These are phyloP conservation scores for Eurosta solidaginis DNA, from an alignment of 1,140 invertebrate genomes.

Conservation along the genomic window DNA sequence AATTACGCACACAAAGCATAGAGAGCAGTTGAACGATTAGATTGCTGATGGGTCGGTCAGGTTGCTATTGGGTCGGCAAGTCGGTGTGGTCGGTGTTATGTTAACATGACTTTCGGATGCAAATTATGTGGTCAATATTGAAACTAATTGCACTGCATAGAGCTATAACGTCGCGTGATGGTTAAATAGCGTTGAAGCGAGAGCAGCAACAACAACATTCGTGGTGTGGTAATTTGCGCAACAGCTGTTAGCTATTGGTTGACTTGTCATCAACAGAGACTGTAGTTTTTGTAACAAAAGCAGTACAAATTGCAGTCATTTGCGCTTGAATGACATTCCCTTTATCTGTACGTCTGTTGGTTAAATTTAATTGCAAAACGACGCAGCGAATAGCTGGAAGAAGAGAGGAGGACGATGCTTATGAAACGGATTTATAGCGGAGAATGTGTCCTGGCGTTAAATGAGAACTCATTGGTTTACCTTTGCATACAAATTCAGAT, in stretches of 20 bases:
- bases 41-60: not conserved
- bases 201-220: not conserved
- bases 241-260: slow-evolving; percentile 4
- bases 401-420: not conserved
- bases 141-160: not conserved
- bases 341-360: not conserved
- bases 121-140: slow-evolving; percentile 21
- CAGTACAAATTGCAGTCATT: slow-evolving; percentile 10
- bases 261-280: not conserved
- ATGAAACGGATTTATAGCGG: not conserved
- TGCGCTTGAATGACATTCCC: not conserved
- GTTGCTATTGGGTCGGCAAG: not conserved
- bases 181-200: not conserved
- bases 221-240: not conserved
- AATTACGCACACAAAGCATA: too few relatives aligned
- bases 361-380: slow-evolving; percentile 9
- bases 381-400: too few relatives aligned
- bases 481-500: not conserved
- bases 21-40: too few relatives aligned
- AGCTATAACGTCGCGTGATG: not conserved
- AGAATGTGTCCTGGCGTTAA: not conserved
- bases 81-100: slow-evolving; percentile 18
- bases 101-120: slow-evolving; percentile 20
- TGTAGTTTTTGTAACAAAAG: not conserved
- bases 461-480: not conserved